A percentile compares a stretch with the other conserved stretches of the same genome.
Conservation (phyloP, 2,888 invertebrate species). For the Fragum whitleyi region DNA sequence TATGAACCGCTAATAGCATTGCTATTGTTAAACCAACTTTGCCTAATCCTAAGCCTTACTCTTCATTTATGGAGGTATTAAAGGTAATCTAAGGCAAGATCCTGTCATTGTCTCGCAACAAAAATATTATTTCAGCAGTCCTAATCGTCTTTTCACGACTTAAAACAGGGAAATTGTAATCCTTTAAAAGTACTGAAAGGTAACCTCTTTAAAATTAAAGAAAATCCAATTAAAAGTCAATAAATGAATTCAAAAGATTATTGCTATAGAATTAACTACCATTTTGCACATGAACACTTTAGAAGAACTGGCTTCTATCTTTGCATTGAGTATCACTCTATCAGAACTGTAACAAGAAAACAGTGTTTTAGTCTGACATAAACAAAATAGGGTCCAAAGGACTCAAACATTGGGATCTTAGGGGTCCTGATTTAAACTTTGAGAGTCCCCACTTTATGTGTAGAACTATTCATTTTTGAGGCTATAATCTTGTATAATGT, state of each 20-base stretch:
- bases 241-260: neutral
- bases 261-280: neutral
- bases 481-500: no score
- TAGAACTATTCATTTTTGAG: no score
- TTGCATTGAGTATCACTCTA: no score
- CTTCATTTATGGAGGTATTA: constrained; percentile 9
- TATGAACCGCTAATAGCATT: constrained; percentile 17
- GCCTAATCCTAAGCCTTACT: constrained; percentile 1
- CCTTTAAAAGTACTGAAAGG: neutral
- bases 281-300: no score
- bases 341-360: no score
- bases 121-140: constrained; percentile 23
- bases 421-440: no score
- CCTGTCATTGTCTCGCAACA: constrained; percentile 10
- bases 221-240: neutral
- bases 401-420: no score
- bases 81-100: constrained; percentile 18
- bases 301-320: no score
- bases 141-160: constrained; percentile 10
- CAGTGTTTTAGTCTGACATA: no score
- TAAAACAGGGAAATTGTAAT: neutral
- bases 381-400: no score
- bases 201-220: neutral
- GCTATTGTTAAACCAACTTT: constrained; percentile 9
- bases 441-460: no score